phyloP scores from a whole-genome alignment of 23 tunicate genomes.

The Halocynthia roretzi region DNA sequence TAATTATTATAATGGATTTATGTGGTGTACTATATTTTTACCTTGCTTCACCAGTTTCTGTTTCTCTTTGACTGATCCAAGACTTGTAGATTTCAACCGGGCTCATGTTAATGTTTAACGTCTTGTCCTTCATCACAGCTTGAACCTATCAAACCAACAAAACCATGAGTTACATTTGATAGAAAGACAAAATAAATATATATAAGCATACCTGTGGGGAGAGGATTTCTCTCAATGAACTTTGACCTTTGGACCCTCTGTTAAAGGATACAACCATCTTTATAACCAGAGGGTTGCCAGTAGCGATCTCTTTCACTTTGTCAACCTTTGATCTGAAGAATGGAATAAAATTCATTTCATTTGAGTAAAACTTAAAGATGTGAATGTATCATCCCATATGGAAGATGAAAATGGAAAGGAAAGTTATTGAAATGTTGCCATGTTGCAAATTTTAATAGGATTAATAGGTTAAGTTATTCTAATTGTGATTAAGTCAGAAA shows the following conservation, averaged over 20 bases:
- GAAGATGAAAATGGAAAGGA: too few species aligned
- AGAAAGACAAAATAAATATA: neutral
- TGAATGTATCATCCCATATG: too few species aligned
- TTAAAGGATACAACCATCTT: constrained; percentile 96
- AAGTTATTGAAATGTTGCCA: too few species aligned
- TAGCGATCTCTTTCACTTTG: constrained; percentile 92
- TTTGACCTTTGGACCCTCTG: constrained; percentile 95
- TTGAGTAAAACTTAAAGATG: too few species aligned
- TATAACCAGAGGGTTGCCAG: constrained; percentile 92
- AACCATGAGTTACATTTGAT: too few species aligned
- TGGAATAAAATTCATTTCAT: too few species aligned
- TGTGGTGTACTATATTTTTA: constrained; percentile 1
- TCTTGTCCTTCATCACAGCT: constrained; percentile 79
- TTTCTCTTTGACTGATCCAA: constrained; percentile 91
- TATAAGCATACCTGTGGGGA: constrained; percentile 63
- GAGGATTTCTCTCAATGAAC: constrained; percentile 83
- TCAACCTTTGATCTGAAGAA: constrained; percentile 79
- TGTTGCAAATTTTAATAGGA: too few species aligned
- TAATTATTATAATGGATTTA: neutral
- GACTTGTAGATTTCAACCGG: constrained; percentile 90
- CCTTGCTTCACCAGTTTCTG: constrained; percentile 96
- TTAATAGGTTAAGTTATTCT: too few species aligned
- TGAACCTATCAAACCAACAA: constrained; percentile 37
- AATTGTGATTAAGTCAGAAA: too few species aligned
- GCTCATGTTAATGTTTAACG: constrained; percentile 77